These are phyloP conservation scores for Melanotaenia pygmaea DNA, from an alignment of 2,797 vertebrate genomes.

Conservation along the genomic window DNA sequence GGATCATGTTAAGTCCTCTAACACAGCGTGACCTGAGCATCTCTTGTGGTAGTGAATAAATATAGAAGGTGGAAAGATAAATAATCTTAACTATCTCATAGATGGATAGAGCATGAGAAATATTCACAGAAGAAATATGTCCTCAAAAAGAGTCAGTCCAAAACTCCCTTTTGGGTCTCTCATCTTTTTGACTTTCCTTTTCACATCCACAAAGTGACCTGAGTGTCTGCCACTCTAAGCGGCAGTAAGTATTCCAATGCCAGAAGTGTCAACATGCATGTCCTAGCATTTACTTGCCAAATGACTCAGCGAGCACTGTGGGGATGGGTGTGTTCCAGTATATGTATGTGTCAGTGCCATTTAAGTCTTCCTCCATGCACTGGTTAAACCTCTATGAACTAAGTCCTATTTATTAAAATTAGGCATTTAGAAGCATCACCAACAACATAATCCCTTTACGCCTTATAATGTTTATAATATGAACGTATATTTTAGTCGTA, in stretches of 20 bases:
- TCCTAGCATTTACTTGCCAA: conserved; percentile 61
- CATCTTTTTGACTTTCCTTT: conserved; percentile 23
- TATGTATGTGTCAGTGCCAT: conserved; percentile 38
- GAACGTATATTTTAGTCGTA: background rate
- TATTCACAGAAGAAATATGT: background rate
- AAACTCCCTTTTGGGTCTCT: conserved; percentile 9
- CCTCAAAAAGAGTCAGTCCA: conserved; percentile 27
- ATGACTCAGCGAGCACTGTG: conserved; percentile 50
- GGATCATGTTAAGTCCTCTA: background rate
- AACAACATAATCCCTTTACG: background rate
- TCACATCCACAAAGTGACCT: conserved; percentile 55
- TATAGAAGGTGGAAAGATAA: background rate
- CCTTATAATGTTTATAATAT: background rate
- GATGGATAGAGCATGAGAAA: background rate
- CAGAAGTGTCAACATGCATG: conserved; percentile 64
- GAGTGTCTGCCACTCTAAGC: conserved; percentile 57
- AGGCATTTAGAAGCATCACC: background rate
- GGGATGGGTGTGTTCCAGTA: conserved; percentile 32
- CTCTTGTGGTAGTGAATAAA: background rate
- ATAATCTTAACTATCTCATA: background rate
- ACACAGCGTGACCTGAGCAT: background rate
- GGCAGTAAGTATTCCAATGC: conserved; percentile 66
- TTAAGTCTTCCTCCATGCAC: background rate
- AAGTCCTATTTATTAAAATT: background rate
- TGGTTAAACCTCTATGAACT: background rate